Conservation (phyloP, 2,888 invertebrate species). For the Patella caerulea region DNA sequence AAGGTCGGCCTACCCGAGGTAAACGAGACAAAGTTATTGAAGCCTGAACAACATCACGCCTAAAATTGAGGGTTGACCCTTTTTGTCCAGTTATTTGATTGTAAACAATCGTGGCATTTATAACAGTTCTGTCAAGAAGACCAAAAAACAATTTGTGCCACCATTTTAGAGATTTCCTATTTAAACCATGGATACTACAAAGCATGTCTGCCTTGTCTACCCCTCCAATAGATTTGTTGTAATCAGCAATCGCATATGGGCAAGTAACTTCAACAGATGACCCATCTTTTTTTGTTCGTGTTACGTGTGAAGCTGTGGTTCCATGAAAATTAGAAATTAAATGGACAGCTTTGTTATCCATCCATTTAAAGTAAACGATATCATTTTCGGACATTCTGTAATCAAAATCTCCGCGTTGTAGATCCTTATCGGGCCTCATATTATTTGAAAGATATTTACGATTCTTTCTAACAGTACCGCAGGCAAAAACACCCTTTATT, state of each 20-base stretch:
- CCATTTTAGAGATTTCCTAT: conserved; percentile 19
- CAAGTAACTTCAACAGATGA: conserved; percentile 19
- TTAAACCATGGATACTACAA: conserved; percentile 21
- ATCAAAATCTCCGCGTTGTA: conserved; percentile 16
- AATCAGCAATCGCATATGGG: conserved; percentile 17
- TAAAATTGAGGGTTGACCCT: conserved; percentile 10
- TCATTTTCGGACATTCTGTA: conserved; percentile 17
- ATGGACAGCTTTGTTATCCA: conserved; percentile 25
- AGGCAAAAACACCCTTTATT: conserved; percentile 13
- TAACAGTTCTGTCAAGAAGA: conserved; percentile 12
- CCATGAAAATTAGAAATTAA: conserved; percentile 19
- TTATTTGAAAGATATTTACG: conserved; percentile 22
- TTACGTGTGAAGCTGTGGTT: not conserved
- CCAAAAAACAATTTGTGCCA: conserved; percentile 19
- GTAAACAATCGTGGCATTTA: conserved; percentile 13
- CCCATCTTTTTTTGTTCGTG: conserved; percentile 20
- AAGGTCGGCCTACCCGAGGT: conserved; percentile 16
- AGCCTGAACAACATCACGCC: conserved; percentile 13
- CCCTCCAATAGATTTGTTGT: conserved; percentile 28
- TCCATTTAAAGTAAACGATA: conserved; percentile 24
- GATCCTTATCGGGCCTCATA: conserved; percentile 16
- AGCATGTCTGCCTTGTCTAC: conserved; percentile 35
- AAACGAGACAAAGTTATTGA: conserved; percentile 10
- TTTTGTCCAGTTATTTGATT: conserved; percentile 1
- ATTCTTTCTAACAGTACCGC: conserved; percentile 30